phyloP scores from a whole-genome alignment of 2,888 invertebrate genomes.

The Gerris lacustris region DNA sequence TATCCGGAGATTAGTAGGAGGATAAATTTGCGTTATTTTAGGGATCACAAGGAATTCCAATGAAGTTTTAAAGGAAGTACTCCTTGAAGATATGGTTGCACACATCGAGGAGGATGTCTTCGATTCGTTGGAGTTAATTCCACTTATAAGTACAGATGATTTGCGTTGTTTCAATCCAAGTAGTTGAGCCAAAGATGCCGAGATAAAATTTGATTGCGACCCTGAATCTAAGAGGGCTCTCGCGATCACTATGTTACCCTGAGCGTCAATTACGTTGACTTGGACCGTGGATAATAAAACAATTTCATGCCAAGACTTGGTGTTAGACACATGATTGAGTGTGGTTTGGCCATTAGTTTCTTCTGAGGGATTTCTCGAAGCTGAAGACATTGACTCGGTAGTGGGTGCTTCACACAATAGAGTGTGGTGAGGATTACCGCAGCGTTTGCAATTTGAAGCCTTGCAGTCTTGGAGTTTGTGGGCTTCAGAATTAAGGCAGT shows the following conservation, averaged over 20 bases:
- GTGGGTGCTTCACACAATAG: neutral
- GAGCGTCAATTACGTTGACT: neutral
- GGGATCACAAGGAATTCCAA: neutral
- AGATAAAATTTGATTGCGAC: neutral
- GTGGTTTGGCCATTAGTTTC: neutral
- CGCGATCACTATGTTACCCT: neutral
- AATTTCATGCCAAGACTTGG: neutral
- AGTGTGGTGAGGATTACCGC: neutral
- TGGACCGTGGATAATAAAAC: neutral
- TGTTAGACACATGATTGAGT: neutral
- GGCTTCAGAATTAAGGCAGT: neutral
- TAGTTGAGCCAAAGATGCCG: neutral
- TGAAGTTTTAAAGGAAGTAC: neutral
- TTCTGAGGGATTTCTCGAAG: neutral
- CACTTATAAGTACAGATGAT: neutral
- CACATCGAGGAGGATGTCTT: neutral
- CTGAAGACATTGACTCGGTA: neutral
- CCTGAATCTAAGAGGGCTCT: neutral
- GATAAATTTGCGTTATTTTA: neutral
- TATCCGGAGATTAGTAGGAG: neutral
- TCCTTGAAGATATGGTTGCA: neutral
- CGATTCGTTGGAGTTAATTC: neutral
- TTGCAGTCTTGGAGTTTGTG: neutral
- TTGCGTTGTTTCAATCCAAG: neutral
- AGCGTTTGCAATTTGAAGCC: neutral